Evolutionary conservation across 2,888 invertebrate species (phyloP).

Genomic region (Pyrochroa serraticornis): DNA sequence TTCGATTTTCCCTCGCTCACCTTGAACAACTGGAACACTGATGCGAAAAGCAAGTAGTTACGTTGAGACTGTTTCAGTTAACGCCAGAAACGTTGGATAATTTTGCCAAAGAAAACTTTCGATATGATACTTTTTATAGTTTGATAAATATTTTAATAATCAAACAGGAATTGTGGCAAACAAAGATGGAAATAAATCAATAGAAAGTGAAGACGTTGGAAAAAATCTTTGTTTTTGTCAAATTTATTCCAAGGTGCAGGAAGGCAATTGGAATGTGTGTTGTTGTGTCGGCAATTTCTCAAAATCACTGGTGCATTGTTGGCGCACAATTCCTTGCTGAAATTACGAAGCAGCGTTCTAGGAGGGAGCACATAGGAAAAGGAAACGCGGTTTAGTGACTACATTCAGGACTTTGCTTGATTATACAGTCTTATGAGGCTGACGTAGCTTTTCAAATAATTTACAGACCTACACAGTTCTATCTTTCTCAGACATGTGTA

Average conservation of each 20-base stretch:
- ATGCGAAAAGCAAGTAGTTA: slow-evolving; percentile 15
- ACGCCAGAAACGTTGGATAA: too few species aligned
- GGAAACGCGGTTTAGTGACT: slow-evolving; percentile 39
- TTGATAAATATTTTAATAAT: background rate
- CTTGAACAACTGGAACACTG: slow-evolving; percentile 17
- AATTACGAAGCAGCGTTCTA: slow-evolving; percentile 37
- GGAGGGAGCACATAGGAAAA: slow-evolving; percentile 35
- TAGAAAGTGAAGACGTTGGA: too few species aligned
- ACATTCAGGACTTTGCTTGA: slow-evolving; percentile 39
- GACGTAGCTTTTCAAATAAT: slow-evolving; percentile 31
- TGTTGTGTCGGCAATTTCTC: slow-evolving; percentile 46
- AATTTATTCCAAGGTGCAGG: slow-evolving; percentile 1
- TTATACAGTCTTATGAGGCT: slow-evolving; percentile 34
- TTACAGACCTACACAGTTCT: slow-evolving; percentile 23
- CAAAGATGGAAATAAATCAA: too few species aligned
- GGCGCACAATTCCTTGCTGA: slow-evolving; percentile 39
- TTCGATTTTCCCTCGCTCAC: slow-evolving; percentile 14
- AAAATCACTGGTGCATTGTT: slow-evolving; percentile 47
- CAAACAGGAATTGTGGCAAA: too few species aligned
- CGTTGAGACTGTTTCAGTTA: slow-evolving; percentile 26
- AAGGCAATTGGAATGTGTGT: slow-evolving; percentile 41
- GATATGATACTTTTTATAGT: slow-evolving; percentile 21
- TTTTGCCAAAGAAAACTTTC: slow-evolving; percentile 13
- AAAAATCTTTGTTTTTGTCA: too few species aligned
- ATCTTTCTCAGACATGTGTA: slow-evolving; percentile 20